Base-by-base conservation (phyloP, 2,113 vertebrate genomes). In the Origma solitaria region DNA sequence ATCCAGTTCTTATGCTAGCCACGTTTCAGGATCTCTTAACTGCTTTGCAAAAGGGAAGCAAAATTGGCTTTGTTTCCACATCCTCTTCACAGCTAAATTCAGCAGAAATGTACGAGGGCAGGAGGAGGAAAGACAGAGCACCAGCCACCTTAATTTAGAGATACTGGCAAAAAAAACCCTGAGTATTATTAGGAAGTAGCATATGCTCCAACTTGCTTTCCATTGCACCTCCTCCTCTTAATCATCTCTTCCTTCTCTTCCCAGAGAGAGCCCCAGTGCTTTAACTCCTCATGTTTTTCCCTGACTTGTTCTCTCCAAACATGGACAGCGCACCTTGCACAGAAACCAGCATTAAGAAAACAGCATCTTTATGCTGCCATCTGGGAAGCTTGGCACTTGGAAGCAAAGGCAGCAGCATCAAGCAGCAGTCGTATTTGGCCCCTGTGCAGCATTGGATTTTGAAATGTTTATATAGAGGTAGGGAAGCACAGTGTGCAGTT, bases 31-130 rank as follows among this genome's bases (percentile, higher is more conserved):
- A 86, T 95, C 90, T 84, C 80, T 94, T 96, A 92, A 89, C 64
- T 94, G 90, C 86, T 83, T 95, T 3, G 22, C 66, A 68, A 86
- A 94, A 94, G 44, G 56, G 64, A 93, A 96, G 72, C 72, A 96
- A 82, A 94, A 86, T 68, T 94, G 56, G 72, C 85, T 94, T 86
- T 96, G 76, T 97, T 96, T 95, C 80, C 57, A 50, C 62, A 24
- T 86, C 79, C 30, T 49, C 53, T 92, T 93, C 69, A 76, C 65
- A 84, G 80, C 80, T 93, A 92, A 95, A 86, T 88, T 90, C 90
- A 79, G 90, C 80, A 94, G 82, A 92, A 93, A 45, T 57, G 11
- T 69, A 65, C 0, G 12, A 93, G 86, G 77, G 56, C 76, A 92
- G 72, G 51, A 94, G 87, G 56, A 92, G 53, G 76, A 92, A 75